phyloP scores from a whole-genome alignment of 1,140 invertebrate genomes.

The Helicoverpa zea region DNA sequence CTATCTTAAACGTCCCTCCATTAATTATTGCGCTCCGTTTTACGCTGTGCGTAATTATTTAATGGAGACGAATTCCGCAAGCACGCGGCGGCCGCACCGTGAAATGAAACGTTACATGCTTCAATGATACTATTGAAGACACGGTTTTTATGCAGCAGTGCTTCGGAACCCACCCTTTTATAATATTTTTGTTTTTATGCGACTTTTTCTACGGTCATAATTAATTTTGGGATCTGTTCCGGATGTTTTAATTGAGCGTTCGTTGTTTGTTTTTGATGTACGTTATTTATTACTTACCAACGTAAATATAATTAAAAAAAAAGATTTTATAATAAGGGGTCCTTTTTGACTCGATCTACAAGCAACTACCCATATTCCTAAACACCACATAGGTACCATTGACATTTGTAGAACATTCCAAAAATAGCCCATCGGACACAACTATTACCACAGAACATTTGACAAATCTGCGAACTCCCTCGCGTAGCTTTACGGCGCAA shows the following conservation, averaged over 20 bases:
- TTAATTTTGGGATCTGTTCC: constrained; percentile 40
- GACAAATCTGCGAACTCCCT: constrained; percentile 67
- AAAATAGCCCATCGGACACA: constrained; percentile 24
- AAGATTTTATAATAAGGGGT: background rate
- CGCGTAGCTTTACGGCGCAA: constrained; percentile 61
- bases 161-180: constrained; percentile 38
- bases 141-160: constrained; percentile 59
- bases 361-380: background rate
- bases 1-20: constrained; percentile 43
- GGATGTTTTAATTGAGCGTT: constrained; percentile 48
- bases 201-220: constrained; percentile 34
- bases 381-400: background rate
- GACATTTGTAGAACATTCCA: background rate
- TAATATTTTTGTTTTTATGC: constrained; percentile 42
- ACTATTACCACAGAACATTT: constrained; percentile 11
- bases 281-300: constrained; percentile 13
- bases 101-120: constrained; percentile 76
- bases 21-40: constrained; percentile 56
- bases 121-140: constrained; percentile 59
- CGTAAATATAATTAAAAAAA: constrained; percentile 4
- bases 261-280: constrained; percentile 39
- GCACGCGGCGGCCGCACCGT: constrained; percentile 65
- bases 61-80: constrained; percentile 78
- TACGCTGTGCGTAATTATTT: constrained; percentile 74
- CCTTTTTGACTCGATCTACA: background rate